Evolutionary conservation across 2,888 invertebrate species (phyloP), one percentile per base, ranked within the genome.

Genomic region (Mythimna albipuncta): DNA sequence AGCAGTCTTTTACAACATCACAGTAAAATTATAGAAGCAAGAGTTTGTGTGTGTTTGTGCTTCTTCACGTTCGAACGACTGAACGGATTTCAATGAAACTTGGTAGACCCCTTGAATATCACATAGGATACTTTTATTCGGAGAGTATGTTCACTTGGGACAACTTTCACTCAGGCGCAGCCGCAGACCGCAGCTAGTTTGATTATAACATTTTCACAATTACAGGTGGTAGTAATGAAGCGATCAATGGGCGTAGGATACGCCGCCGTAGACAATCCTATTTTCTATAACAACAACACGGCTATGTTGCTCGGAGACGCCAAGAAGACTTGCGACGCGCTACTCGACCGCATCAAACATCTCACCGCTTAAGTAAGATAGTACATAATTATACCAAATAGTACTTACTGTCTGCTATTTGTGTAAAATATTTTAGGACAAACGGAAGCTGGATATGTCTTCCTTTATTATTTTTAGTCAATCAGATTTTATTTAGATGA

Each of bases 181-280:
- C 32, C 32, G 32, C 32, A 32, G 32, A 32, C 32, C 32, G 32
- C 32, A 32, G 32, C 32, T 32, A 32, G 32, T 32, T 32, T 32
- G 32, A 32, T 32, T 32, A 32, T 32, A 32, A 9, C 19, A 19
- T 74, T 13, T 21, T 3, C 9, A 41, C 16, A 70, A 66, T 79
- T 82, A 19, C 71, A 98, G 98, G 98, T 98, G 62, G 97, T 99
- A 63, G 98, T 99, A 11, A 98, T 99, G 98, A 99, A 99, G 96
- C 96, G 99, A 86, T 98, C 98, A 0, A 97, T 98, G 88, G 98
- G 98, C 66, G 98, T 98, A 0, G 97, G 99, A 2, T 99, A 99
- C 92, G 99, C 99, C 0, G 99, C 99, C 0, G 99, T 99, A 0
- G 99, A 99, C 93, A 99, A 99, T 93, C 99, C 99, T 9, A 97